These are phyloP conservation scores for Lasaia peninsularis DNA, from an alignment of 1,140 invertebrate species.

Conservation along the genomic window DNA sequence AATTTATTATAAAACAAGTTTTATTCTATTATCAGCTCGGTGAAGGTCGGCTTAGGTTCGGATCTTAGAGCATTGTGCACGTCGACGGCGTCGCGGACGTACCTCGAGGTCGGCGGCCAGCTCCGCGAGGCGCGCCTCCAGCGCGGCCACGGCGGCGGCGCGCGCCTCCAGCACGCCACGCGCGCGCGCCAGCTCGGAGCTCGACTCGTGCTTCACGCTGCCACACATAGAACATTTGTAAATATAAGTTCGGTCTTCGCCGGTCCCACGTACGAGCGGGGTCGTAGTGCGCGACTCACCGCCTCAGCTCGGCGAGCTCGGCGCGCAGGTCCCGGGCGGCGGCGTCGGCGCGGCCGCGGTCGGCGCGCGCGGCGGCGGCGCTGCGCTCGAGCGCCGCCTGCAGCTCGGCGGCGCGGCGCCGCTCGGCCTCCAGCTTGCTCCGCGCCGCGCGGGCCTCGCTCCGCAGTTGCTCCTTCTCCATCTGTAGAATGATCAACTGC, in stretches of 20 bases:
- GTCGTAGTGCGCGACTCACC: conserved; percentile 27
- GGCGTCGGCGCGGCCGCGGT: conserved; percentile 68
- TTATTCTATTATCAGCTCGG: too few relatives aligned
- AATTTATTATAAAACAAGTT: too few relatives aligned
- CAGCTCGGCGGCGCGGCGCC: conserved; percentile 61
- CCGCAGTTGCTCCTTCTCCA: conserved; percentile 67
- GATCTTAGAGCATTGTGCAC: too few relatives aligned
- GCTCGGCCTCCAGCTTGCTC: conserved; percentile 73
- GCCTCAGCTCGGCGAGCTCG: conserved; percentile 73
- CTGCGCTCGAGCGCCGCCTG: conserved; percentile 64
- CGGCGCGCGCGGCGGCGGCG: conserved; percentile 74
- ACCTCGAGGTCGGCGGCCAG: too few relatives aligned
- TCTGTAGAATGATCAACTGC: too few relatives aligned
- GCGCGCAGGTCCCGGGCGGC: conserved; percentile 74
- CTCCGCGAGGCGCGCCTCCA: too few relatives aligned
- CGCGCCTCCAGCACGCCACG: conserved; percentile 12
- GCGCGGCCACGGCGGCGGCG: too few relatives aligned
- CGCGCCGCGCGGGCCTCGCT: conserved; percentile 75
- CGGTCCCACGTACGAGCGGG: too few relatives aligned
- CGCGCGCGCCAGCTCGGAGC: conserved; percentile 67
- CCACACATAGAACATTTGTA: neutral
- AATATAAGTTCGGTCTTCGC: neutral
- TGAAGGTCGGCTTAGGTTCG: too few relatives aligned
- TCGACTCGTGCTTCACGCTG: conserved; percentile 70
- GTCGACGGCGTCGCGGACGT: too few relatives aligned